Conservation (phyloP, 2,888 invertebrate genomes). For the Hetaerina titia region DNA sequence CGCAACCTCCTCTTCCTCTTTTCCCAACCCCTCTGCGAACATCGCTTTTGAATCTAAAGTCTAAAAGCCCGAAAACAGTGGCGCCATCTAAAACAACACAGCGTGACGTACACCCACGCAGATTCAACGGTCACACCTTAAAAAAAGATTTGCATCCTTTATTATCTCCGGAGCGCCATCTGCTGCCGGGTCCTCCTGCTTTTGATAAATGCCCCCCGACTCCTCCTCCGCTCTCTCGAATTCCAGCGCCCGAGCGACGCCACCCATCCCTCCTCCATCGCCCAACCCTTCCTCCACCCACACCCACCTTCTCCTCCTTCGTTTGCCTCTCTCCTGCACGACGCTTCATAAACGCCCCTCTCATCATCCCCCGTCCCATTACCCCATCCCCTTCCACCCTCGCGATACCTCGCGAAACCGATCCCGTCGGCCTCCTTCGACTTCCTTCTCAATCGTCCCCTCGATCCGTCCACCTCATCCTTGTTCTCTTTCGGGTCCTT, state of each 20-base stretch:
- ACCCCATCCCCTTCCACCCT: neutral
- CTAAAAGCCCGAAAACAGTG: slow-evolving; percentile 57
- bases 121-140: slow-evolving; percentile 65
- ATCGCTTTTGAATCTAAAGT: slow-evolving; percentile 33
- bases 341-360: neutral
- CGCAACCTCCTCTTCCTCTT: neutral
- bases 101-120: slow-evolving; percentile 45
- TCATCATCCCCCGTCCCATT: neutral
- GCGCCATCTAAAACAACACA: slow-evolving; percentile 47
- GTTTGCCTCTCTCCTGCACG: neutral
- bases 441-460: no score
- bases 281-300: neutral
- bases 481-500: neutral
- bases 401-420: neutral
- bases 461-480: neutral
- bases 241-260: neutral
- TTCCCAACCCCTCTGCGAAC: neutral
- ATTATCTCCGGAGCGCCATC: slow-evolving; percentile 66
- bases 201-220: slow-evolving; percentile 37
- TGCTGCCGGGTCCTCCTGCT: slow-evolving; percentile 58
- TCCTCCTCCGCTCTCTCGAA: neutral
- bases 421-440: neutral
- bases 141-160: slow-evolving; percentile 67
- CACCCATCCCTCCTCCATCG: neutral
- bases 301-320: neutral